Evolutionary conservation across 2,888 invertebrate species (phyloP).

Genomic region (Drepanosiphum platanoidis): DNA sequence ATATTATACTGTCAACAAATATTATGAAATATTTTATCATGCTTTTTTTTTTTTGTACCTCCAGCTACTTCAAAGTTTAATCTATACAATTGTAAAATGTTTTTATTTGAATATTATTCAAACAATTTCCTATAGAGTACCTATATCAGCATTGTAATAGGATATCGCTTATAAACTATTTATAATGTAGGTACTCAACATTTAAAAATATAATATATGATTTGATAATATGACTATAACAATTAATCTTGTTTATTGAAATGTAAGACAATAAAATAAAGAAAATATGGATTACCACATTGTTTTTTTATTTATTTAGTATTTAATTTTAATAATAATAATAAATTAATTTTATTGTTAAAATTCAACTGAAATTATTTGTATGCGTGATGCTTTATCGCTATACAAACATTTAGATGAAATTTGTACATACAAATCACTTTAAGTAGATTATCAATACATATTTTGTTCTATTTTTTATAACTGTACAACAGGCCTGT

Average conservation of each 20-base stretch:
- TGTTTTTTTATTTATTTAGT: background rate
- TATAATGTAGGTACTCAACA: background rate
- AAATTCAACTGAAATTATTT: background rate
- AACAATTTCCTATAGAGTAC: background rate
- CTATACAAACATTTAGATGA: constrained; percentile 1
- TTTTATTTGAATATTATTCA: background rate
- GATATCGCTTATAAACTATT: background rate
- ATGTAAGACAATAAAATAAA: background rate
- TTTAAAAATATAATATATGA: background rate
- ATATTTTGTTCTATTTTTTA: too few relatives aligned
- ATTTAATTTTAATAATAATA: background rate
- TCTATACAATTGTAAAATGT: background rate
- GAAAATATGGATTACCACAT: background rate
- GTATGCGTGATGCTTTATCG: constrained; percentile 14
- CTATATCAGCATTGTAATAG: background rate
- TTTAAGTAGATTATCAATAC: too few relatives aligned
- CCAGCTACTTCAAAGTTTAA: background rate
- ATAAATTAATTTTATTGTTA: background rate
- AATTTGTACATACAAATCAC: too few relatives aligned
- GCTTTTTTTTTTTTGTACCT: background rate
- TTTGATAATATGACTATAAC: too few relatives aligned
- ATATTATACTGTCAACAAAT: too few relatives aligned
- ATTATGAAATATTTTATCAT: too few relatives aligned
- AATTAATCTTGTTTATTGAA: background rate
- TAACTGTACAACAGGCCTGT: too few relatives aligned